Evolutionary conservation across 2,113 vertebrate genomes (phyloP), one percentile per base, ranked within the genome.

Genomic region (Ammodytes marinus): DNA sequence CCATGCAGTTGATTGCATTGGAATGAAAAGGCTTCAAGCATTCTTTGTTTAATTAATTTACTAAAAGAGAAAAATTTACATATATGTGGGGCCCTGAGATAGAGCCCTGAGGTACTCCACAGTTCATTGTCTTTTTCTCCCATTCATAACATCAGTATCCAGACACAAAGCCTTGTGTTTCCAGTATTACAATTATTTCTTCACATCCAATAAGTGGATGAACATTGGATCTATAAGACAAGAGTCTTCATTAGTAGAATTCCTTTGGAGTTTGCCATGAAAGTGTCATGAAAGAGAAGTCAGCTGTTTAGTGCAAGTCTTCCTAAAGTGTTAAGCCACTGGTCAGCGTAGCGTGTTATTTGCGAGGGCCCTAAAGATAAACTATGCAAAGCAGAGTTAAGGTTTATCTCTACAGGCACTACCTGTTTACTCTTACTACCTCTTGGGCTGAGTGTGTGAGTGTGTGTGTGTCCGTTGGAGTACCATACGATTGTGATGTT

Each of bases 321-420:
- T 47, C 39, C 7, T 19, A 0, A 57, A 37, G 8, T 11, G 6
- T 46, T 64, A 10, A n/a, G 59, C 63, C 59, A 73, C 77, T 49
- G 37, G 49, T 67, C 11, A 6, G 17, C 49, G 6, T 57, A 57
- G 69, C 55, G 64, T 69, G 54, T 47, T 27, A 27, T 27, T 2
- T 27, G 27, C 27, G 53, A 40, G 8, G 64, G 71, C 49, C 37
- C 68, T 77, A 43, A 82, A 85, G 72, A 69, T 82, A 74, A 86
- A 84, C 73, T 50, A 50, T 68, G 69, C 65, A 77, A 74, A 82
- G 68, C 69, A 35, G 54, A 71, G 43, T 74, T 60, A 54, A 70
- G 57, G 77, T 73, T 55, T 47, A 79, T 79, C 65, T 27, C 57
- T 69, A 43, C 70, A 59, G 70, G 52, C 45, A 57, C 40, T n/a